Evolutionary conservation across 2,113 vertebrate genomes (phyloP).

Genomic region (Glareola pratincola): DNA sequence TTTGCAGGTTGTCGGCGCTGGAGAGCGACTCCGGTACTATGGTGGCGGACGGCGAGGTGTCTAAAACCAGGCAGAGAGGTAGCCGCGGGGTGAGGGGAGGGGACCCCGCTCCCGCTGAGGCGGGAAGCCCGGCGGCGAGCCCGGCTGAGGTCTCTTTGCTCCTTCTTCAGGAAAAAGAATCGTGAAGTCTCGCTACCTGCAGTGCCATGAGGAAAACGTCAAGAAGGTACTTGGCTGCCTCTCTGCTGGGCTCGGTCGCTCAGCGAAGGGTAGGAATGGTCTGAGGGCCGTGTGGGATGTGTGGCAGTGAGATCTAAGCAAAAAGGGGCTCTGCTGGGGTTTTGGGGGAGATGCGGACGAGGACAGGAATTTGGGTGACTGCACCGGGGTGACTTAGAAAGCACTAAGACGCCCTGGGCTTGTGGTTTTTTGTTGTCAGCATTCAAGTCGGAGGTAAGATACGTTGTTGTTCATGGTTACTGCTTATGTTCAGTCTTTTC

Average conservation of each 20-base stretch:
- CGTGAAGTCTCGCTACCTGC: slow-evolving; percentile 63
- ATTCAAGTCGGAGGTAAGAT: neutral
- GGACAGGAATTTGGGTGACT: neutral
- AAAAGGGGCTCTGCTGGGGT: rapidly evolving
- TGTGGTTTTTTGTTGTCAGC: neutral
- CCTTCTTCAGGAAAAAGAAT: slow-evolving; percentile 28
- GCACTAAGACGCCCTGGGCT: rapidly evolving
- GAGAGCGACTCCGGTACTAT: rapidly evolving
- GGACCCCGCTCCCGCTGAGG: neutral
- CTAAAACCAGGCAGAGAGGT: neutral
- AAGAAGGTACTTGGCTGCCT: slow-evolving; percentile 4
- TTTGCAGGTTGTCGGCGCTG: neutral
- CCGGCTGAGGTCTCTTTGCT: neutral
- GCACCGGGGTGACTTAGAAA: neutral
- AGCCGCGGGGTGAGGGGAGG: neutral
- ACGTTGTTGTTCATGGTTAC: rapidly evolving
- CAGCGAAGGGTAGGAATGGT: neutral
- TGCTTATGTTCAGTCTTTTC: neutral
- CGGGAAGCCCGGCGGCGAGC: neutral
- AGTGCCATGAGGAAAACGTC: neutral
- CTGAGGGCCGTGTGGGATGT: neutral
- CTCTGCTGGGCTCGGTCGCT: neutral
- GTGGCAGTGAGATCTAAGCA: too few species aligned
- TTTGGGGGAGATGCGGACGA: rapidly evolving
- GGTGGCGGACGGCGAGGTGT: rapidly evolving